phyloP scores from a whole-genome alignment of 2,113 vertebrate genomes.

The Cynopterus brachyotis region DNA sequence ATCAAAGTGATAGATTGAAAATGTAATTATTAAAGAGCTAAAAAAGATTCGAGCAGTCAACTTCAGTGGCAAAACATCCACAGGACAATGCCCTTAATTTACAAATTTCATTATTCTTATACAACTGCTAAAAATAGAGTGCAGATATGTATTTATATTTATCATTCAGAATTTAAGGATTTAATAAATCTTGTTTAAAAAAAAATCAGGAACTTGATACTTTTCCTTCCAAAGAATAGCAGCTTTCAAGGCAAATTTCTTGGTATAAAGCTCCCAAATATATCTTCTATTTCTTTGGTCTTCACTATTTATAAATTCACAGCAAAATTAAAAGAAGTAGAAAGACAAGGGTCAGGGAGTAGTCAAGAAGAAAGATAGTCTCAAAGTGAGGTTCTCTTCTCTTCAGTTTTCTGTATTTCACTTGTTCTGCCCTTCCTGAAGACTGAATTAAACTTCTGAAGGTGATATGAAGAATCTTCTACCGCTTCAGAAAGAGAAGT shows the following conservation, averaged over 20 bases:
- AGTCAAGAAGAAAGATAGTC: conserved; percentile 24
- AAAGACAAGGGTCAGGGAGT: conserved; percentile 2
- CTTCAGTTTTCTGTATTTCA: conserved; percentile 58
- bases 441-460: conserved; percentile 28
- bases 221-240: conserved; percentile 78
- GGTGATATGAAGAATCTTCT: conserved; percentile 61
- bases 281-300: conserved; percentile 77
- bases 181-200: conserved; percentile 48
- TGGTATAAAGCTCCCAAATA: conserved; percentile 79
- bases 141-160: conserved; percentile 6
- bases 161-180: conserved; percentile 64
- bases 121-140: conserved; percentile 79
- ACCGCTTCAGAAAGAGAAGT: conserved; percentile 54
- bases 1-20: conserved; percentile 53
- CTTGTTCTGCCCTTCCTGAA: conserved; percentile 36
- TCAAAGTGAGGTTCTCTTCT: conserved; percentile 55
- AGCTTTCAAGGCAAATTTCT: conserved; percentile 74
- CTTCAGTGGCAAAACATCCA: conserved; percentile 73
- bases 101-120: conserved; percentile 79
- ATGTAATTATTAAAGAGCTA: conserved; percentile 45
- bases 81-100: conserved; percentile 77
- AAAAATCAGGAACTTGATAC: conserved; percentile 69
- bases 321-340: conserved; percentile 76
- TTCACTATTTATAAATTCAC: conserved; percentile 83
- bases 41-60: conserved; percentile 69